phyloP scores from a whole-genome alignment of 2,888 invertebrate species.

The Tuberolachnus salignus region DNA sequence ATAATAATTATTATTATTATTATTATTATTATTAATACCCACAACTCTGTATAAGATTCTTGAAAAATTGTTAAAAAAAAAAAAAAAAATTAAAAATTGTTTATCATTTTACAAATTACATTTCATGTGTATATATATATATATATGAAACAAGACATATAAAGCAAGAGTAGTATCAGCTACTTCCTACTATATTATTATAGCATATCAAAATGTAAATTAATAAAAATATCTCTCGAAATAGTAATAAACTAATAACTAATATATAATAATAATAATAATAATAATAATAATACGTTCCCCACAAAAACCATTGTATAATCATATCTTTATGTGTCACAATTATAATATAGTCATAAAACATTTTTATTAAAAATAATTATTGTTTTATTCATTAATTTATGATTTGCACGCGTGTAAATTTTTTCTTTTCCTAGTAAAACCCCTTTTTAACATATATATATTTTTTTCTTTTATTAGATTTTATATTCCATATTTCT shows the following conservation, averaged over 20 bases:
- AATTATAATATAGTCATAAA: not conserved
- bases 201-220: conserved; percentile 33
- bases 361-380: conserved; percentile 18
- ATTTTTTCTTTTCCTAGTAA: not conserved
- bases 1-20: too few relatives aligned
- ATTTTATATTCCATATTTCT: conserved; percentile 13
- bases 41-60: conserved; percentile 4
- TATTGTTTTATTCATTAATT: conserved; percentile 4
- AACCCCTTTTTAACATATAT: not conserved
- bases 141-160: too few relatives aligned
- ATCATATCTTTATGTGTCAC: conserved; percentile 34
- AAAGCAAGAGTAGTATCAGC: conserved; percentile 11
- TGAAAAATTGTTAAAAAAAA: conserved; percentile 6
- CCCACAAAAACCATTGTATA: not conserved
- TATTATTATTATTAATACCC: conserved; percentile 13
- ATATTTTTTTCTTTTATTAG: not conserved
- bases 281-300: conserved; percentile 13
- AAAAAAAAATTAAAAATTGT: conserved; percentile 11
- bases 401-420: not conserved
- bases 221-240: not conserved
- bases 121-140: not conserved
- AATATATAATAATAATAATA: not conserved
- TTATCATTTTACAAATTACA: conserved; percentile 7
- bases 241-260: too few relatives aligned
- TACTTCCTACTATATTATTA: conserved; percentile 25